Percentiles rank a stretch among this genome's conserved stretches.
phyloP scores from a whole-genome alignment of 2,113 vertebrate species.

The Tichodroma muraria region DNA sequence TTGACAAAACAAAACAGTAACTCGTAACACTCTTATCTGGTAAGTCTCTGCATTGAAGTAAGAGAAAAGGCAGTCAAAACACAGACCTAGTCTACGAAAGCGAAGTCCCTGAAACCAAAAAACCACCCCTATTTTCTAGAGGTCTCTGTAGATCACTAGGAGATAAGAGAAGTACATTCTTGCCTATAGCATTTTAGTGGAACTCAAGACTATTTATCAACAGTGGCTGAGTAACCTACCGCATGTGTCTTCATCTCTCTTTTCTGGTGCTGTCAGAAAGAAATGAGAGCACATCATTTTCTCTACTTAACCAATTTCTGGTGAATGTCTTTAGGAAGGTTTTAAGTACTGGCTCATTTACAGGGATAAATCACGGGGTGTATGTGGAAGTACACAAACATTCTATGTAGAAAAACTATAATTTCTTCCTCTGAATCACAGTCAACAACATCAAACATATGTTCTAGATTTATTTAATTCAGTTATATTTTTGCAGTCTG shows the following conservation, averaged over 20 bases:
- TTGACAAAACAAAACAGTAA: background rate
- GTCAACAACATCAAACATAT: background rate
- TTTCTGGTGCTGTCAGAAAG: conserved; percentile 58
- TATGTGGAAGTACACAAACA: background rate
- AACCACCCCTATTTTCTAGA: background rate
- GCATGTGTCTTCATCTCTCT: conserved; percentile 51
- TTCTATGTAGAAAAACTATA: background rate
- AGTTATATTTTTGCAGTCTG: background rate
- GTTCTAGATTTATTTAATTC: background rate
- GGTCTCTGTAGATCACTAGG: background rate
- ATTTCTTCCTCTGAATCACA: background rate
- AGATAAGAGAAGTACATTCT: background rate
- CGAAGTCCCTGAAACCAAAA: background rate
- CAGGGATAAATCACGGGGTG: background rate
- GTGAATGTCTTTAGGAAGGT: conserved; percentile 2
- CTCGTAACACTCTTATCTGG: background rate
- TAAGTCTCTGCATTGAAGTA: background rate
- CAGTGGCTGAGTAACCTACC: conserved; percentile 19
- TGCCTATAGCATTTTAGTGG: background rate
- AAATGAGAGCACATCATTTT: conserved; percentile 56
- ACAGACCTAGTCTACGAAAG: background rate
- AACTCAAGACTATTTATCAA: conserved; percentile 17
- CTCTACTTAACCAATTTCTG: conserved; percentile 6
- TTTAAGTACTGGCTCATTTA: background rate
- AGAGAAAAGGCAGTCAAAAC: background rate